Conservation (phyloP, 2,797 vertebrate species). For the Octomys mimax region DNA sequence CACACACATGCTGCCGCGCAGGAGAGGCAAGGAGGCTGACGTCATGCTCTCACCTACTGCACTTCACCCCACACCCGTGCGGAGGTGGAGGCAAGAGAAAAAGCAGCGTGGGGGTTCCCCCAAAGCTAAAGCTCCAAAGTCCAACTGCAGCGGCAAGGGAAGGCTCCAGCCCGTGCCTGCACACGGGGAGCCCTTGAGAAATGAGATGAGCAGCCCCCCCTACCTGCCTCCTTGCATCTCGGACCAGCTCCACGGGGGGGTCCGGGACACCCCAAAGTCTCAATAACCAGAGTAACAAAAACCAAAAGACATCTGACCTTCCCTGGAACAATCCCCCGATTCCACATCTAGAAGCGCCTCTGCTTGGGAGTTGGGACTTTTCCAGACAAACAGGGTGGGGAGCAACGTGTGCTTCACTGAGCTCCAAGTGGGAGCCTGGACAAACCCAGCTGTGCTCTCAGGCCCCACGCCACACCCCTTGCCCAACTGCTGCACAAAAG, state of each 20-base stretch:
- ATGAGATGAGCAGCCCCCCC: background rate
- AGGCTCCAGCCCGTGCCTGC: background rate
- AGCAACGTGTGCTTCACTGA: background rate
- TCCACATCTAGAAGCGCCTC: background rate
- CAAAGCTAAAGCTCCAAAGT: background rate
- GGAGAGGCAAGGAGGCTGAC: background rate
- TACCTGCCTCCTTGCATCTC: background rate
- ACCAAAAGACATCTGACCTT: background rate
- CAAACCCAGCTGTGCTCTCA: background rate
- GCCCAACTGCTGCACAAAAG: background rate
- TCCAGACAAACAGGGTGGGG: background rate
- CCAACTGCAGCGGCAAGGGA: background rate
- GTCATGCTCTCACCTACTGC: background rate
- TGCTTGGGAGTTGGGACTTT: background rate
- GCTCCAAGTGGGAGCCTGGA: background rate
- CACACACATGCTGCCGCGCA: background rate
- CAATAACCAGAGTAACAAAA: background rate
- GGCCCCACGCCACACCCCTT: background rate
- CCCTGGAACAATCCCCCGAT: background rate
- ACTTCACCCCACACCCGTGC: constrained; percentile 46
- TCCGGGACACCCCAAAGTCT: background rate
- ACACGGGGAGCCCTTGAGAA: background rate
- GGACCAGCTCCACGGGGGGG: background rate
- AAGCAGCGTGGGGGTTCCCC: background rate
- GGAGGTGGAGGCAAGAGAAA: background rate